Conservation (phyloP, 2,113 vertebrate genomes). For the Thermophis baileyi region DNA sequence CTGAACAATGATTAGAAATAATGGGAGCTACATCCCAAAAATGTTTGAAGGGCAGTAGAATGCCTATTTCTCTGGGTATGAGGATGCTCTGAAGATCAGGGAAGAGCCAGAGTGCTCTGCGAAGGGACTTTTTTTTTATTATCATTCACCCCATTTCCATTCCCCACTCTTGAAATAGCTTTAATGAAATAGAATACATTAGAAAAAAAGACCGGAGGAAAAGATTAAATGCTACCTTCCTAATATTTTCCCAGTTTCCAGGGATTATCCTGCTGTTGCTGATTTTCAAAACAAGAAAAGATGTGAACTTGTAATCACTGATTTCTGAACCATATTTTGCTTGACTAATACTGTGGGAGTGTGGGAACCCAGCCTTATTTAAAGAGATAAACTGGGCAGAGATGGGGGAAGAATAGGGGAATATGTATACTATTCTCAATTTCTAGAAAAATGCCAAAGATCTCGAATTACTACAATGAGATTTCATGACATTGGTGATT, state of each 20-base stretch:
- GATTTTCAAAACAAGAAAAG: not conserved
- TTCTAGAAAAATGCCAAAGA: not conserved
- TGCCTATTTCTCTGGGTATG: not conserved
- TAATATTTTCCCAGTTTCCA: not conserved
- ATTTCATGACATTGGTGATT: not conserved
- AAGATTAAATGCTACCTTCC: not conserved
- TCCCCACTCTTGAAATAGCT: not conserved
- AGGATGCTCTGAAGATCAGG: not conserved
- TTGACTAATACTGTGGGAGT: not conserved
- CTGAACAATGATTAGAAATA: not conserved
- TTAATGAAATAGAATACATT: not conserved
- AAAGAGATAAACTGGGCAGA: not conserved
- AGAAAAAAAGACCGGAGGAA: not conserved
- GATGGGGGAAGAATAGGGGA: not conserved
- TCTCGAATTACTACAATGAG: not conserved
- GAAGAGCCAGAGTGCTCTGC: not conserved
- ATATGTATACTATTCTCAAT: not conserved
- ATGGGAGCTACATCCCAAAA: not conserved
- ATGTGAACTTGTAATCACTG: not conserved
- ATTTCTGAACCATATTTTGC: not conserved
- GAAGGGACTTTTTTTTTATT: not conserved
- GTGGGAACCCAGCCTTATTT: not conserved
- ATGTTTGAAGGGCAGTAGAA: not conserved
- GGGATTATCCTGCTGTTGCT: not conserved
- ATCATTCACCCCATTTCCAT: not conserved